Evolutionary conservation across 2,888 invertebrate species (phyloP).

Genomic region (Sinodicranocentrus sp.): DNA sequence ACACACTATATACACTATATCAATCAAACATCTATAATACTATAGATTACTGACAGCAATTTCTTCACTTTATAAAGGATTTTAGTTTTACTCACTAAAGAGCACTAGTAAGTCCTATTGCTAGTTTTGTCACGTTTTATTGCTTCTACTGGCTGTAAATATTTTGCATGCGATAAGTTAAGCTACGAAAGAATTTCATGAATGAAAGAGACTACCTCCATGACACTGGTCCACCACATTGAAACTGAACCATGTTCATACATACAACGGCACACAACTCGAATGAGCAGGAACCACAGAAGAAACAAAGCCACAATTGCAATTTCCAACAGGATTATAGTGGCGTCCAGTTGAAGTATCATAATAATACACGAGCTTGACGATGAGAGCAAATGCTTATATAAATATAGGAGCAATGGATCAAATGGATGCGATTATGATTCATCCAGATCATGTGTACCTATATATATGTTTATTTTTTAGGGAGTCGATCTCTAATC

Average conservation of each 20-base stretch:
- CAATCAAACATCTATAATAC: neutral
- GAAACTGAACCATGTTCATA: constrained; percentile 19
- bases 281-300: neutral
- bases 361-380: neutral
- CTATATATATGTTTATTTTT: neutral
- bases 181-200: neutral
- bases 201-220: neutral
- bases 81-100: no score
- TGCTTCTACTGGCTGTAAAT: no score
- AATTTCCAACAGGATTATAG: constrained; percentile 5
- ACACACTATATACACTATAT: neutral
- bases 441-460: neutral
- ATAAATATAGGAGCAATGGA: neutral
- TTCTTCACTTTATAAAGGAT: neutral
- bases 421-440: neutral
- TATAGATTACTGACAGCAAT: neutral
- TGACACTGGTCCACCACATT: constrained; percentile 18
- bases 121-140: no score
- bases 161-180: no score
- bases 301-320: constrained; percentile 20
- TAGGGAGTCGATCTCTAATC: neutral
- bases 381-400: neutral
- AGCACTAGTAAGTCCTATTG: no score
- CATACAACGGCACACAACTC: neutral
- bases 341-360: constrained; percentile 20